A percentile compares a stretch with the other conserved stretches of the same genome.
Evolutionary conservation across 2,888 invertebrate species (phyloP).

Genomic region (Caenorhabditis becei): DNA sequence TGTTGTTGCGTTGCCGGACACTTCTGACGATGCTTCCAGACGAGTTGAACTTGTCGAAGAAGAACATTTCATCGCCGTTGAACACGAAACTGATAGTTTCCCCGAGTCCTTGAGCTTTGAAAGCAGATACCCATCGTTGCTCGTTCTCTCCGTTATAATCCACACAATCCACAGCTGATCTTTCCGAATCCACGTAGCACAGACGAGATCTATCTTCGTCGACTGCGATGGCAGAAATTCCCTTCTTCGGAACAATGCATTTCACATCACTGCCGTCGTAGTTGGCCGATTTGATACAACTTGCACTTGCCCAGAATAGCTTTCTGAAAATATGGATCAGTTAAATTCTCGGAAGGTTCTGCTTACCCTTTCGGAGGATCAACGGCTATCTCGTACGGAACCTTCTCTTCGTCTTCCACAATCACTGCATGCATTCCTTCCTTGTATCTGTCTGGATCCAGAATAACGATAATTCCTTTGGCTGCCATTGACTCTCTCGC

Average conservation of each 20-base stretch:
- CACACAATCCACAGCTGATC: slow-evolving; percentile 51
- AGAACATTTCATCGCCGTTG: slow-evolving; percentile 51
- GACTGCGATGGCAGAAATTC: slow-evolving; percentile 47
- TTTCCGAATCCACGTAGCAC: slow-evolving; percentile 52
- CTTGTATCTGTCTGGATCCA: slow-evolving; percentile 31
- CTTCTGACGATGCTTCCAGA: slow-evolving; percentile 44
- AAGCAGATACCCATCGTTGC: slow-evolving; percentile 44
- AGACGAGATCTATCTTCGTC: slow-evolving; percentile 58
- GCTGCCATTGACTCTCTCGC: slow-evolving; percentile 37
- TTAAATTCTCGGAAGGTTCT: background rate
- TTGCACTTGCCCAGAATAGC: slow-evolving; percentile 66
- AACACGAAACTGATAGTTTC: slow-evolving; percentile 33
- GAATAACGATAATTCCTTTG: slow-evolving; percentile 51
- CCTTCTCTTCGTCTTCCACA: slow-evolving; percentile 56
- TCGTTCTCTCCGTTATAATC: slow-evolving; percentile 63
- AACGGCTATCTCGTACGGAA: slow-evolving; percentile 56
- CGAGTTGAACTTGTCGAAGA: slow-evolving; percentile 59
- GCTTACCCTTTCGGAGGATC: slow-evolving; percentile 56
- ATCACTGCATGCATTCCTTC: slow-evolving; percentile 32
- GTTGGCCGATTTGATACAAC: slow-evolving; percentile 61
- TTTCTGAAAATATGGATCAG: slow-evolving; percentile 45
- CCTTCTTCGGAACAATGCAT: slow-evolving; percentile 34
- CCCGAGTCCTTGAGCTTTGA: slow-evolving; percentile 51
- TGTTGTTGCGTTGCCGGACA: slow-evolving; percentile 15
- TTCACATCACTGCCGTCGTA: slow-evolving; percentile 62